Evolutionary conservation across 2,888 invertebrate genomes (phyloP), one percentile per base, ranked within the genome.

Genomic region (Noctuana brunneofusca): DNA sequence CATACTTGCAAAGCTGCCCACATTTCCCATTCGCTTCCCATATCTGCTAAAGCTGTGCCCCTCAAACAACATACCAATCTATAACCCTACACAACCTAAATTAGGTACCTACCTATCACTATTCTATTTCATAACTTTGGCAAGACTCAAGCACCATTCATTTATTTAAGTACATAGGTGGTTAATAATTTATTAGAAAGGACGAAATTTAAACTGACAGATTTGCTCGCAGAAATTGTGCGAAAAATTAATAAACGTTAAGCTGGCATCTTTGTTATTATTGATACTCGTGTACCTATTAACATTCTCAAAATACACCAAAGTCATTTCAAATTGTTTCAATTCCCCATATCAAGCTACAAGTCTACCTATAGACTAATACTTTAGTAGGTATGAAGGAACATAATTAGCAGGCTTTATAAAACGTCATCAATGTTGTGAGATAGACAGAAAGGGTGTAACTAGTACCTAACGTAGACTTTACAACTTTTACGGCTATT

Each of bases 1-100:
- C 38, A 54, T 64, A 65, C 63, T 65, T 54, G 65, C 65, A 64
- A 65, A 65, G 65, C 67, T 58, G 35, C 64, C 60, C 66, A 63
- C 24, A 65, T 63, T 54, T 59, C 64, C 64, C 63, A 38, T 65
- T 66, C 58, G 63, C 62, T 58, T 48, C 35, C 48, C 46, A n/a
- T 14, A 9, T 14, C 27, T 52, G 50, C 58, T 59, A 46, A 59
- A 59, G 59, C 59, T 53, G 16, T 56, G 54, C 54, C 55, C 55
- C 27, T 56, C n/a, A 46, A 18, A 56, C 24, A n/a, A 48, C 27
- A 27, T 49, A 49, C 22, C 24, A 12, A 41, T 4, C 32, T 16
- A 8, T 2, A 14, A 41, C 8, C 16, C 8, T 16, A 41, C 16
- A 8, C 8, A 14, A 41, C 8, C 16, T 16, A 41, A 41, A 41